These are phyloP conservation scores for Mythimna lalbum DNA, from an alignment of 2,888 invertebrate species.

Conservation along the genomic window DNA sequence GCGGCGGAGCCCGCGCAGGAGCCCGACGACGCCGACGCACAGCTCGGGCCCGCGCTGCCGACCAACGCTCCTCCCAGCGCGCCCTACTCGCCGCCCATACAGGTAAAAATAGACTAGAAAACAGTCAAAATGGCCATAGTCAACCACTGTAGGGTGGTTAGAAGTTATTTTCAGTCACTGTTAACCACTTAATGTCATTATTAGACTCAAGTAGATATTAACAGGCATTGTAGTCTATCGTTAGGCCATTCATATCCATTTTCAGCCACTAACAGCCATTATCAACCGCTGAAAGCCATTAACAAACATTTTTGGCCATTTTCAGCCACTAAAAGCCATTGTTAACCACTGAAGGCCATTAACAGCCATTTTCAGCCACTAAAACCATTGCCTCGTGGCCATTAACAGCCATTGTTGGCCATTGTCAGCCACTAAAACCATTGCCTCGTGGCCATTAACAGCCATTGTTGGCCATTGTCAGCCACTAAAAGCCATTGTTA, in stretches of 20 bases:
- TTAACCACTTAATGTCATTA: neutral
- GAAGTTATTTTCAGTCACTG: neutral
- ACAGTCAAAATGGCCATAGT: neutral
- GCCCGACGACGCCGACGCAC: rapidly evolving
- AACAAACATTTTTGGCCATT: neutral
- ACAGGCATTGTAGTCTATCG: no score
- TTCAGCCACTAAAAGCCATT: neutral
- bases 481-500: neutral
- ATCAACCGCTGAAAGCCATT: rapidly evolving
- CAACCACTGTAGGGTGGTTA: no score
- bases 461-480: neutral
- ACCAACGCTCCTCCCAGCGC: neutral
- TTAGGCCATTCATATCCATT: no score
- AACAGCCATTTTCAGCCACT: neutral
- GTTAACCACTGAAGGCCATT: neutral
- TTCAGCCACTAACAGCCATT: neutral
- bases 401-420: no score
- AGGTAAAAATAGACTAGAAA: conserved; percentile 13
- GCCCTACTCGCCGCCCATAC: conserved; percentile 43
- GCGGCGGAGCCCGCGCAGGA: conserved; percentile 74
- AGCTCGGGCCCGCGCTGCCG: neutral
- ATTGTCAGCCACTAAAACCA: neutral
- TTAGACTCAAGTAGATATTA: no score
- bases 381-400: no score
- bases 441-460: neutral